Base-by-base conservation (phyloP, 2,797 vertebrate genomes). In the Arctocebus calabarensis region DNA sequence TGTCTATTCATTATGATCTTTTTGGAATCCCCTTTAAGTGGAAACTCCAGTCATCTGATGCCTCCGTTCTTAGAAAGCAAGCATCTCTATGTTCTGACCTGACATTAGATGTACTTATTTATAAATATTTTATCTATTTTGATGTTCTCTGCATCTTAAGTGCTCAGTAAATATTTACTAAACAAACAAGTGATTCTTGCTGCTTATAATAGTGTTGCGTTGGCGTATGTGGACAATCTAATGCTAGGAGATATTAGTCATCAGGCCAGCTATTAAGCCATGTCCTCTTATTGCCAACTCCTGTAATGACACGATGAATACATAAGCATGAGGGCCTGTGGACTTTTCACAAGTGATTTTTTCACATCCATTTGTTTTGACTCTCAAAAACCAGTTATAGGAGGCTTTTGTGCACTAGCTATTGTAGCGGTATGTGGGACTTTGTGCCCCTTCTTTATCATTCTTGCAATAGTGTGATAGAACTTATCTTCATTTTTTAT, bases 201-300 rank as follows among this genome's bases (percentile, higher is more conserved):
- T 87, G 37, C 81, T 66, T 22, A 1, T 59, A n/a, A 45, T 79
- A 48, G 32, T 2, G 7, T 25, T 75, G 45, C 1, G 5, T 45
- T 75, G 74, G 64, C 20, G 13, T 78, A 48, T 2, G 43, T 40
- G 32, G 34, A 61, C 29, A 82, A 12, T 77, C 40, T 48, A 81
- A 88, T 79, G 25, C 57, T 7, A 82, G 74, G 57, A 45, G 48
- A 68, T 27, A 19, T 73, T 75, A 84, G 84, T 96, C 95, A 87
- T 22, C 64, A 40, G n/a, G 37, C 19, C 59, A 75, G 40, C 45
- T 52, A 27, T 4, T 22, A 20, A 66, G 29, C 40, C 45, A 3
- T 17, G 62, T 45, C 43, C 43, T 90, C 59, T 43, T 27, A 55
- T 27, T 55, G 62, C 64, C 93, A 34, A 59, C 40, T 89, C 34